A percentile compares a stretch with the other conserved stretches of the same genome.
These are phyloP conservation scores for Unio pictorum DNA, from an alignment of 2,888 invertebrate species.

Conservation along the genomic window DNA sequence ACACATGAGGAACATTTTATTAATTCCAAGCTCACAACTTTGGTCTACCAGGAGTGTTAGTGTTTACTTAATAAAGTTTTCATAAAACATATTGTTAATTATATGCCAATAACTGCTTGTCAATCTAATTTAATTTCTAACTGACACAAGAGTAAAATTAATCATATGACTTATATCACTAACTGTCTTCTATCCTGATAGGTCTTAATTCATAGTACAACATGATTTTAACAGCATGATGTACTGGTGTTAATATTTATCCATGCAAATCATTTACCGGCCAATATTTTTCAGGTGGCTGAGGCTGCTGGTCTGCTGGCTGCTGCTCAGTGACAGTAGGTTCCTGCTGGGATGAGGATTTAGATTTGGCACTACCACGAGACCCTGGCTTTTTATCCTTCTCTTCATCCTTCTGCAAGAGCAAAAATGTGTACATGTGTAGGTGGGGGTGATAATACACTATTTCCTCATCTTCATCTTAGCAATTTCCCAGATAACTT, in stretches of 20 bases:
- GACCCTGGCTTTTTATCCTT: slow-evolving; percentile 58
- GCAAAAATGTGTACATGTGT: neutral
- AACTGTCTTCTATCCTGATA: neutral
- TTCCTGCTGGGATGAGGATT: slow-evolving; percentile 44
- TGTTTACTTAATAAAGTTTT: too few relatives aligned
- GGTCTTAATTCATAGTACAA: neutral
- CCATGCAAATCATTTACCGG: slow-evolving; percentile 45
- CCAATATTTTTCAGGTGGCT: slow-evolving; percentile 53
- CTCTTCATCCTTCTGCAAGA: slow-evolving; percentile 35
- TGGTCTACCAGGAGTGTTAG: too few relatives aligned
- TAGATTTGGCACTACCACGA: slow-evolving; percentile 60
- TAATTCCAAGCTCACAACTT: too few relatives aligned
- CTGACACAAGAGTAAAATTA: too few relatives aligned
- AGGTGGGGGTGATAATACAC: too few relatives aligned
- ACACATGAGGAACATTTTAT: too few relatives aligned
- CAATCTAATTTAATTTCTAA: too few relatives aligned
- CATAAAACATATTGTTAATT: too few relatives aligned
- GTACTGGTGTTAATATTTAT: neutral
- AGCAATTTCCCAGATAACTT: too few relatives aligned
- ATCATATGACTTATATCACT: too few relatives aligned
- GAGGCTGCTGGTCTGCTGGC: slow-evolving; percentile 19
- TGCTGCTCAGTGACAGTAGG: slow-evolving; percentile 20
- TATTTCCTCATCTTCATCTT: too few relatives aligned
- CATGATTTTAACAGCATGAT: neutral
- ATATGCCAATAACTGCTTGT: too few relatives aligned